A percentile compares a stretch with the other conserved stretches of the same genome.
phyloP scores from a whole-genome alignment of 2,888 invertebrate genomes.

The Protophormia terraenovae region DNA sequence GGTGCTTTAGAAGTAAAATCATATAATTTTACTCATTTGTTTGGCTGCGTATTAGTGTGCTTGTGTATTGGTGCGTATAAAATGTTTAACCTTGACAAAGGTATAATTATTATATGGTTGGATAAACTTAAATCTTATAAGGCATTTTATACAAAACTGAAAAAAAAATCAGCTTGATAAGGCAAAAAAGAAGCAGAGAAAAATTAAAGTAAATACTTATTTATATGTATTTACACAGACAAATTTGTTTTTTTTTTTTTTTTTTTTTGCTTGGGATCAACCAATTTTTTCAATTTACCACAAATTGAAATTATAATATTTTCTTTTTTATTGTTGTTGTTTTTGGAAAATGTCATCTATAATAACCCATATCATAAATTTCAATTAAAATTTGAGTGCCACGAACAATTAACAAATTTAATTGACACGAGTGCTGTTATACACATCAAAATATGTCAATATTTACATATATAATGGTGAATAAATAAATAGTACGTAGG shows the following conservation, averaged over 20 bases:
- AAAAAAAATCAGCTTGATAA: neutral
- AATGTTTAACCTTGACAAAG: slow-evolving; percentile 58
- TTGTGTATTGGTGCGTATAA: neutral
- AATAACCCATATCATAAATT: neutral
- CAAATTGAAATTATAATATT: neutral
- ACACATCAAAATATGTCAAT: neutral
- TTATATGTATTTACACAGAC: neutral
- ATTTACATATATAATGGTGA: neutral
- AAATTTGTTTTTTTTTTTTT: neutral
- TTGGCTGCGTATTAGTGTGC: neutral
- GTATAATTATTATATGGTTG: slow-evolving; percentile 34
- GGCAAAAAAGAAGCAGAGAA: neutral
- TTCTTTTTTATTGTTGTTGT: neutral
- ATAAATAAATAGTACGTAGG: too few species aligned
- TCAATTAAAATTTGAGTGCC: neutral
- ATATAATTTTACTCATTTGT: slow-evolving; percentile 5
- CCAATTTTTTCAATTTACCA: neutral
- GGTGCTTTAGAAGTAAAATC: slow-evolving; percentile 9
- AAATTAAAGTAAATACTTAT: neutral
- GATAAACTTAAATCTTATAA: slow-evolving; percentile 24
- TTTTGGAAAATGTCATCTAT: neutral
- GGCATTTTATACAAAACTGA: slow-evolving; percentile 6
- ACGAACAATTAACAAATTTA: neutral
- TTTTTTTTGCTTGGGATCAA: neutral
- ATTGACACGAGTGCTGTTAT: neutral